Base-by-base conservation (phyloP, 37 sponge, comb jelly and placozoan species). In the Halichondria panicea region DNA sequence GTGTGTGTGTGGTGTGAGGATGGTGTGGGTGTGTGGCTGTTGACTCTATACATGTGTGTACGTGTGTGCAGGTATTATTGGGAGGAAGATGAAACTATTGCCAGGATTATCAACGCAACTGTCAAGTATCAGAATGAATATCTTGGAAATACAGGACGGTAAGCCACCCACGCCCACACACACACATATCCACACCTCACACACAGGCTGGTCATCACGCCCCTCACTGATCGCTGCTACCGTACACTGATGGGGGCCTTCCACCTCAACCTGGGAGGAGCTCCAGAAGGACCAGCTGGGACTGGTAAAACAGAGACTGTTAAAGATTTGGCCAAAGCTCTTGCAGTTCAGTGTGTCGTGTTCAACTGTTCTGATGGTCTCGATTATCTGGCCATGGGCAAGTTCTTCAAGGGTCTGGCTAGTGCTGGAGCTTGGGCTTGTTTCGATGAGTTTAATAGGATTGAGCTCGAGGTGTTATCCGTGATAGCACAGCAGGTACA, bases 281-380 rank as follows among this genome's bases (percentile, higher is more conserved):
- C 94, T 18, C 99, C 99, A 35, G 99, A 99, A 60, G 99, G 99
- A 24, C 99, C 99, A 4, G 99, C 99, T 15, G 99, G 99, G 15
- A 95, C 96, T 22, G 99, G 96, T 21, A 86, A 86, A 52, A 86
- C 86, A 32, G 86, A 85, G 70, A 85, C 85, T 52, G 85, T 85
- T 30, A 85, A 85, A 66, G 97, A 96, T 75, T 64, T 96, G 46
- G 97, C 97, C 35, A 96, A 96, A 43, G 97, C 97, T 12, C 66
- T 96, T 34, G 93, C 97, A 39, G 81, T 86, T 9, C 99, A 95
- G 81, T 99, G 99, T 83, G 99, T 99, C 7, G 99, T 99, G 48
- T 99, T 99, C 83, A 99, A 99, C 89, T 99, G 99, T 52, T 99
- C 99, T 44, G 99, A 99, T 83, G 99, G 99, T 7, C 75, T 99